These are phyloP conservation scores for Pentalonia nigronervosa DNA, from an alignment of 1,140 invertebrate genomes.

Conservation along the genomic window DNA sequence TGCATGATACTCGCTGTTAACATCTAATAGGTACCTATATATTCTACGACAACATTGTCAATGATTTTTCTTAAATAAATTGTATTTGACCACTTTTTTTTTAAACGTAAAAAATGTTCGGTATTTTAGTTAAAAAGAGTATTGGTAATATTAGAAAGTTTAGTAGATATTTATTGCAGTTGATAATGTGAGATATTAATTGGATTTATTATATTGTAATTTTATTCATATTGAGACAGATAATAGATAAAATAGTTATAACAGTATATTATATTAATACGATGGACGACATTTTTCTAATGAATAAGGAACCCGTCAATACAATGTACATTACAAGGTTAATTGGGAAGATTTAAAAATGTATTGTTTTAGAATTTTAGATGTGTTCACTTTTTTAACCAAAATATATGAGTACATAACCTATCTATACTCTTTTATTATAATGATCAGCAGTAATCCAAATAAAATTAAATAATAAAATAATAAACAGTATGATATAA, in stretches of 20 bases:
- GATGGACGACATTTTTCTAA: not conserved
- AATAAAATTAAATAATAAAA: not conserved
- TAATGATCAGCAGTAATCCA: not conserved
- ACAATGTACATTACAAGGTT: not conserved
- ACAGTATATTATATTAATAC: not conserved
- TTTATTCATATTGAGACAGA: not conserved
- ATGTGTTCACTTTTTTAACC: not conserved
- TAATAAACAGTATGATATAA: no score
- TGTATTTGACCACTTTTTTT: not conserved
- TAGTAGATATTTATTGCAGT: not conserved
- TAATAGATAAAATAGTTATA: not conserved
- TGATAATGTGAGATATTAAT: not conserved
- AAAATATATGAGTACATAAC: not conserved
- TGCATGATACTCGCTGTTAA: not conserved
- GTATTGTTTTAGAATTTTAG: not conserved
- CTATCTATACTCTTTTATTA: not conserved
- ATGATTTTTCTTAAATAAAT: conserved; percentile 12
- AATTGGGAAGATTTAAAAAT: not conserved
- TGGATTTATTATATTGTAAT: not conserved
- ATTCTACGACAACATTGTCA: not conserved
- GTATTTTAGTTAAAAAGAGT: not conserved
- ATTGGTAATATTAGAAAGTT: not conserved
- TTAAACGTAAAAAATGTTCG: not conserved
- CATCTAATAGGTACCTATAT: not conserved
- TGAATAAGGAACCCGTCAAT: not conserved